Conservation (phyloP, 2,113 vertebrate species). For the Romanogobio albipinnatus region DNA sequence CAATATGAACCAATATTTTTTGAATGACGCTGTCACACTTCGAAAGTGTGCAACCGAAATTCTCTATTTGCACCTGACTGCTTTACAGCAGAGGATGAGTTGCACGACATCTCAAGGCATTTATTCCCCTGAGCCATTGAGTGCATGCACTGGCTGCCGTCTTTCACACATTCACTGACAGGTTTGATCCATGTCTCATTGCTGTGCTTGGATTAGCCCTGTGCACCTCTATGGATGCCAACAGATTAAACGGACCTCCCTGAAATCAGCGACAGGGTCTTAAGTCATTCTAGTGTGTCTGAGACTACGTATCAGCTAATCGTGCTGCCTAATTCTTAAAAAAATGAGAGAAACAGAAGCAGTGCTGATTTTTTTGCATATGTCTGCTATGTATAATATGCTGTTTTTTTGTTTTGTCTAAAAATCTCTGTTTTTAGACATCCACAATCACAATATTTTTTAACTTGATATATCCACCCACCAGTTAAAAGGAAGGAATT, state of each 20-base stretch:
- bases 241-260: conserved; percentile 79
- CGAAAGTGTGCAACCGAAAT: not conserved
- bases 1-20: not conserved
- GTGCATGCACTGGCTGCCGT: conserved; percentile 62
- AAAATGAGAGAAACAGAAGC: not conserved
- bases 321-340: conserved; percentile 64
- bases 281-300: conserved; percentile 75
- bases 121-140: conserved; percentile 64
- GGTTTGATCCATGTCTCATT: conserved; percentile 74
- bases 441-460: not conserved
- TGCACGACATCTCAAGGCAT: conserved; percentile 59
- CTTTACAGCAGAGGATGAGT: conserved; percentile 50
- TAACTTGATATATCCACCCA: not conserved
- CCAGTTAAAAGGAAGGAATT: not conserved
- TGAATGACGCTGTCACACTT: conserved; percentile 15
- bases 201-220: conserved; percentile 74
- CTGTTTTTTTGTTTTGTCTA: not conserved
- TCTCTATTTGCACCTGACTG: conserved; percentile 42
- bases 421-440: not conserved
- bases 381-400: not conserved
- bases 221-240: conserved; percentile 76
- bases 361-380: not conserved
- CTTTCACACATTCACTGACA: conserved; percentile 77
- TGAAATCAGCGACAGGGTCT: conserved; percentile 72
- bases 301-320: conserved; percentile 71